phyloP scores from a whole-genome alignment of 2,797 vertebrate genomes.

The Hippoglossus hippoglossus region DNA sequence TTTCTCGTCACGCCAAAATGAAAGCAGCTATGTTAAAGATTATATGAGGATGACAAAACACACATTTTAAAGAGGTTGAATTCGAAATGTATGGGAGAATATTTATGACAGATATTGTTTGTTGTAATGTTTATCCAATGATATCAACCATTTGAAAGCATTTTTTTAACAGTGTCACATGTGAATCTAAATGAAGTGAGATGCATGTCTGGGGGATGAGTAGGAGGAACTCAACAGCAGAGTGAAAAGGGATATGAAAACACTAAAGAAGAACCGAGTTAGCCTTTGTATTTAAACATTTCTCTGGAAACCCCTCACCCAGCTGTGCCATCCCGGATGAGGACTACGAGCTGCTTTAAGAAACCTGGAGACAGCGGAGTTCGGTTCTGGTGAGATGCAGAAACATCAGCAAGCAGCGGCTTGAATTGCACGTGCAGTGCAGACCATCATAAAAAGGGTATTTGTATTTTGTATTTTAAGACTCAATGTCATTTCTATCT shows the following conservation, averaged over 20 bases:
- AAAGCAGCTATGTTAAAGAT: no score
- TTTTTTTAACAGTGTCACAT: not conserved
- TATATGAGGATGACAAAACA: no score
- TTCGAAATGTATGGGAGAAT: not conserved
- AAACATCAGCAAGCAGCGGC: no score
- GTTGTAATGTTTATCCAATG: no score
- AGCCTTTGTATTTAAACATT: not conserved
- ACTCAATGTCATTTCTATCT: no score
- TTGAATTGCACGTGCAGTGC: no score
- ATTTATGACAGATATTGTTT: not conserved
- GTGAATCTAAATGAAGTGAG: not conserved
- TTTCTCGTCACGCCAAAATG: no score
- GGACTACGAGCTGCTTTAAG: no score
- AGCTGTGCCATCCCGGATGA: not conserved
- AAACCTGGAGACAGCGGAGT: not conserved
- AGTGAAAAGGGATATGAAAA: slow-evolving; percentile 55
- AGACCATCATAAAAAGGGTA: no score
- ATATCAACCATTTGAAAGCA: not conserved
- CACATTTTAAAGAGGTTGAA: not conserved
- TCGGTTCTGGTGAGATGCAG: no score
- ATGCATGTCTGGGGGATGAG: not conserved
- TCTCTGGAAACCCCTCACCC: not conserved
- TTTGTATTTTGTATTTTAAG: no score
- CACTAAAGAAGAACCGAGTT: slow-evolving; percentile 34
- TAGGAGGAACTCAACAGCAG: not conserved